Evolutionary conservation across 2,113 vertebrate species (phyloP).

Genomic region (Odocoileus virginianus): DNA sequence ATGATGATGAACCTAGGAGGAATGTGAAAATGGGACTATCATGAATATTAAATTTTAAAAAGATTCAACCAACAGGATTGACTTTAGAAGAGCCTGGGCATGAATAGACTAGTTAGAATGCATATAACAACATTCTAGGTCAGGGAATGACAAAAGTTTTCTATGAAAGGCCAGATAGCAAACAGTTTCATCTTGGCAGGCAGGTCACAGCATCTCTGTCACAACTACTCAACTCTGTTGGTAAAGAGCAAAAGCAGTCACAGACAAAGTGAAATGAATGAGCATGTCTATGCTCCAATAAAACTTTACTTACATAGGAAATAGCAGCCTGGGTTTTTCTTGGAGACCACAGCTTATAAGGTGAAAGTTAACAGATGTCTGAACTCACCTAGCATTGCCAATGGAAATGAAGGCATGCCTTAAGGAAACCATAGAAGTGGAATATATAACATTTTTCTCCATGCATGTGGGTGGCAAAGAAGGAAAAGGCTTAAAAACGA

Average conservation of each 20-base stretch:
- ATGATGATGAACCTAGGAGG: not conserved
- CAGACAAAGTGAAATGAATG: not conserved
- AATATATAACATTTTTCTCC: not conserved
- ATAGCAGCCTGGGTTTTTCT: not conserved
- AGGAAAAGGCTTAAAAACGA: not conserved
- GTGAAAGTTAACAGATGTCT: not conserved
- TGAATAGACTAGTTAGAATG: not conserved
- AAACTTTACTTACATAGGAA: not conserved
- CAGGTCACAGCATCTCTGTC: not conserved
- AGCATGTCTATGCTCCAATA: not conserved
- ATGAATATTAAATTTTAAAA: not conserved
- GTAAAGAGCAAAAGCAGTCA: not conserved
- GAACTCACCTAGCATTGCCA: not conserved
- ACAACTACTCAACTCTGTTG: not conserved
- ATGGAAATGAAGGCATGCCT: not conserved
- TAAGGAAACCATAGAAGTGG: not conserved
- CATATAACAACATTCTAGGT: not conserved
- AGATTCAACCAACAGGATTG: not conserved
- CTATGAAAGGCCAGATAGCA: not conserved
- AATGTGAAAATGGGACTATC: not conserved
- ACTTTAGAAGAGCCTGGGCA: not conserved
- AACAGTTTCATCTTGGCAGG: not conserved
- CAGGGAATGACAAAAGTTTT: not conserved
- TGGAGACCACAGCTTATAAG: not conserved
- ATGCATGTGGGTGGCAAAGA: not conserved